phyloP scores from a whole-genome alignment of 1,140 invertebrate genomes.

The Sinonovacula constricta region DNA sequence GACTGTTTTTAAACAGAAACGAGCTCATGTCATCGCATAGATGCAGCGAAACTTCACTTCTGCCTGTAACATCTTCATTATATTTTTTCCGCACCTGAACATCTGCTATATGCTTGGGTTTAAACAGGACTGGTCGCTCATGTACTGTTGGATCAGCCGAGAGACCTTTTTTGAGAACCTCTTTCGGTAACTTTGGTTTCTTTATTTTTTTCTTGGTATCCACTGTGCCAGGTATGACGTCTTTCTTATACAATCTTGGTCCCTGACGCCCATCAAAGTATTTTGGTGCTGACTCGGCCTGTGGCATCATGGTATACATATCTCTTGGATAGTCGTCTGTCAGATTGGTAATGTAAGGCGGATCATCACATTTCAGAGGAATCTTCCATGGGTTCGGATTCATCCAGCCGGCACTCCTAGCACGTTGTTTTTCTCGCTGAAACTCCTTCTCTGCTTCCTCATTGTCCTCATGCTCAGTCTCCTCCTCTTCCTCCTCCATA shows the following conservation, averaged over 20 bases:
- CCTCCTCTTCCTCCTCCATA: conserved; percentile 38
- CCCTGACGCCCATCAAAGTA: conserved; percentile 69
- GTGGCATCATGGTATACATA: conserved; percentile 74
- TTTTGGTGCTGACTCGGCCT: conserved; percentile 61
- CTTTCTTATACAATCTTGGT: conserved; percentile 40
- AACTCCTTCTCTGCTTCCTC: conserved; percentile 31
- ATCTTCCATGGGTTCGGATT: conserved; percentile 73
- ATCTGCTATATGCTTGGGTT: conserved; percentile 73
- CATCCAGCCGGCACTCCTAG: conserved; percentile 43
- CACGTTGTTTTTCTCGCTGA: conserved; percentile 15
- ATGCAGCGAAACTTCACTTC: conserved; percentile 68
- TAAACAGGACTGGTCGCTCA: conserved; percentile 73
- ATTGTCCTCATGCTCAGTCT: conserved; percentile 48
- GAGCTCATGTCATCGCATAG: conserved; percentile 71
- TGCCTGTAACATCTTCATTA: conserved; percentile 58
- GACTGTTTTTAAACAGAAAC: conserved; percentile 65
- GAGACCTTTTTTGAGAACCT: conserved; percentile 60
- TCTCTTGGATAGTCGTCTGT: conserved; percentile 75
- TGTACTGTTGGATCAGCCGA: conserved; percentile 55
- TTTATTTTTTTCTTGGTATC: conserved; percentile 58
- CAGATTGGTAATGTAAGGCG: conserved; percentile 69
- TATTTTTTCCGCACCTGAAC: conserved; percentile 72
- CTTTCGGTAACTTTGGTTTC: conserved; percentile 64
- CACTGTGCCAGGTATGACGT: conserved; percentile 60
- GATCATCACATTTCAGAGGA: conserved; percentile 64